Percentiles rank a stretch among this genome's conserved stretches.
These are phyloP conservation scores for Ptilorrhoa leucosticta DNA, from an alignment of 2,113 vertebrate genomes.

Conservation along the genomic window DNA sequence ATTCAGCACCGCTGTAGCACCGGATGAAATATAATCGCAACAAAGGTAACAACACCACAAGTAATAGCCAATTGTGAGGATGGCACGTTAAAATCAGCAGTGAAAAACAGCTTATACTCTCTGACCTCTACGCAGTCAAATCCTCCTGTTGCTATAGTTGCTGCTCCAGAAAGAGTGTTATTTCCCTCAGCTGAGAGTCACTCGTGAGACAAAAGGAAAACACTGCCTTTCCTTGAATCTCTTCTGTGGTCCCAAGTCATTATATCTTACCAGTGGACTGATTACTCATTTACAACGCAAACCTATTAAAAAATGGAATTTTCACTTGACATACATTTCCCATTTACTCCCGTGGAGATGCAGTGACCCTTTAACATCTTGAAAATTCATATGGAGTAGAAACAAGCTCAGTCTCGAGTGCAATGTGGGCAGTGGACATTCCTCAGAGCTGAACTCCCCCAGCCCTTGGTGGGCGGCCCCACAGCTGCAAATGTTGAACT, in stretches of 20 bases:
- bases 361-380: background rate
- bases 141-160: slow-evolving; percentile 33
- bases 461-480: background rate
- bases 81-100: slow-evolving; percentile 21
- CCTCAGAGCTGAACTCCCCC: background rate
- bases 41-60: slow-evolving; percentile 5
- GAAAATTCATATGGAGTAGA: background rate
- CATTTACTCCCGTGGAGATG: background rate
- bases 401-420: background rate
- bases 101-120: slow-evolving; percentile 1
- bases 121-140: slow-evolving; percentile 32
- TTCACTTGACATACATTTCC: background rate
- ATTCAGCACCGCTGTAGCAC: background rate
- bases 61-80: slow-evolving; percentile 8
- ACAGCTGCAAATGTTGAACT: background rate
- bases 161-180: background rate
- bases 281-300: background rate
- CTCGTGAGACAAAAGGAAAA: background rate
- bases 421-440: background rate
- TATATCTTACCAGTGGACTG: background rate
- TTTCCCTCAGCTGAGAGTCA: background rate
- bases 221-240: background rate
- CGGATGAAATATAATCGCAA: background rate
- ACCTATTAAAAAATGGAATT: background rate
- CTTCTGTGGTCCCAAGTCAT: background rate